Conservation (phyloP, 2,113 vertebrate genomes). For the Nothobranchius furzeri region DNA sequence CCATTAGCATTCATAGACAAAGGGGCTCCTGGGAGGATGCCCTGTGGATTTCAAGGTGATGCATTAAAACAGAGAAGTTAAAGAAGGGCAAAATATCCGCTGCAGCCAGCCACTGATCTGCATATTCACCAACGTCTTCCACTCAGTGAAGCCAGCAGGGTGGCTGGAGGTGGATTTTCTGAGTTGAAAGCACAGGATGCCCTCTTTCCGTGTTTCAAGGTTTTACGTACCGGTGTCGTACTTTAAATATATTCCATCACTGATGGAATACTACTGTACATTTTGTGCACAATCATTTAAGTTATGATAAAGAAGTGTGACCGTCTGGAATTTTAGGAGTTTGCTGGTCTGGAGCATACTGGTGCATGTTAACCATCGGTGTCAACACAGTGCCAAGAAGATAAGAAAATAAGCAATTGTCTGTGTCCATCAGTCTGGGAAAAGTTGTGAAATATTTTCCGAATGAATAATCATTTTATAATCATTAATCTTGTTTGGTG, state of each 20-base stretch:
- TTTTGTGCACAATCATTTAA: no score
- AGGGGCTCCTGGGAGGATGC: slow-evolving; percentile 58
- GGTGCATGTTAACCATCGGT: no score
- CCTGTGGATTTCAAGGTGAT: slow-evolving; percentile 66
- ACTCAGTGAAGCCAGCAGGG: slow-evolving; percentile 3
- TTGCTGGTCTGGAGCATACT: no score
- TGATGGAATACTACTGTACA: no score
- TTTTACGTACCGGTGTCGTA: not conserved
- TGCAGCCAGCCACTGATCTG: slow-evolving; percentile 27
- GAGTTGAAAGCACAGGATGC: no score
- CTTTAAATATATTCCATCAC: no score
- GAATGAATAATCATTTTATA: no score
- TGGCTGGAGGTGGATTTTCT: slow-evolving; percentile 20
- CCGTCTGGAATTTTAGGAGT: not conserved
- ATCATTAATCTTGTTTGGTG: no score
- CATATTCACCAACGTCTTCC: slow-evolving; percentile 25
- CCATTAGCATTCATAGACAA: slow-evolving; percentile 71
- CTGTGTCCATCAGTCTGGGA: no score
- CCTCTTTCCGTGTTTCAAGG: not conserved
- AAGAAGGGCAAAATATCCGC: slow-evolving; percentile 21
- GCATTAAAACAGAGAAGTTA: slow-evolving; percentile 48
- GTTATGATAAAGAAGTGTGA: no score
- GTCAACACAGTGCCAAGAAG: no score
- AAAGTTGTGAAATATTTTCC: not conserved
- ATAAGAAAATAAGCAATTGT: not conserved